These are phyloP conservation scores for Hydroisotoma schaefferi DNA, from an alignment of 2,888 invertebrate species.

Conservation along the genomic window DNA sequence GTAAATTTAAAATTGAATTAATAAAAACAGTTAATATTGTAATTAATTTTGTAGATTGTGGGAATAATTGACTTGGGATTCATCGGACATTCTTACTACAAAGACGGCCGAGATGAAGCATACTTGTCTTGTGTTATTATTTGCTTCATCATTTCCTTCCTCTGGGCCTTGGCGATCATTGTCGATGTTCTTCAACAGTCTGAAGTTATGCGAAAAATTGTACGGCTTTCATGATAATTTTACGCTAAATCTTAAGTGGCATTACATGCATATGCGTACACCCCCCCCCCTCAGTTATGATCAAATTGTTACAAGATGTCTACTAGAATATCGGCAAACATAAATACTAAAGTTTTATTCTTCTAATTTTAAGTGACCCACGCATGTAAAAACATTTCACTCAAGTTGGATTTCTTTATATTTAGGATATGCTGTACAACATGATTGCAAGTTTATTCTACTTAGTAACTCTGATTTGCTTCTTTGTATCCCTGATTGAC, in stretches of 20 bases:
- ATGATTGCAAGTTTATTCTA: conserved; percentile 28
- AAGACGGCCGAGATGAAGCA: conserved; percentile 19
- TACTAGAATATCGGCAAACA: too few species aligned
- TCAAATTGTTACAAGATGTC: too few species aligned
- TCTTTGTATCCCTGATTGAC: conserved; percentile 19
- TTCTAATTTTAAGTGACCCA: not conserved
- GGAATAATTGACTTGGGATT: conserved; percentile 29
- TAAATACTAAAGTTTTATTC: not conserved
- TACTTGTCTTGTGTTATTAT: conserved; percentile 26
- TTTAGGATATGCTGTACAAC: conserved; percentile 28
- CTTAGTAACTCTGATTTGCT: conserved; percentile 22
- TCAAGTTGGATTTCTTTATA: not conserved
- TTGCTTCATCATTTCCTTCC: conserved; percentile 30
- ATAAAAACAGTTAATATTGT: not conserved
- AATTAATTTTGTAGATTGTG: conserved; percentile 12
- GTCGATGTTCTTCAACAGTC: conserved; percentile 15
- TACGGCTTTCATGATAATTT: conserved; percentile 5
- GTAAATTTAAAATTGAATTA: not conserved
- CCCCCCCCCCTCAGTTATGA: too few species aligned
- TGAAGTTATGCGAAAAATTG: conserved; percentile 15
- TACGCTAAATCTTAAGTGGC: not conserved
- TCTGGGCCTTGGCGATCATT: conserved; percentile 25
- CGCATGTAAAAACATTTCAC: not conserved
- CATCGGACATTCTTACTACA: conserved; percentile 23
- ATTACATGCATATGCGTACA: not conserved